Evolutionary conservation across 2,797 vertebrate species (phyloP).

Genomic region (Sebastes alutus): DNA sequence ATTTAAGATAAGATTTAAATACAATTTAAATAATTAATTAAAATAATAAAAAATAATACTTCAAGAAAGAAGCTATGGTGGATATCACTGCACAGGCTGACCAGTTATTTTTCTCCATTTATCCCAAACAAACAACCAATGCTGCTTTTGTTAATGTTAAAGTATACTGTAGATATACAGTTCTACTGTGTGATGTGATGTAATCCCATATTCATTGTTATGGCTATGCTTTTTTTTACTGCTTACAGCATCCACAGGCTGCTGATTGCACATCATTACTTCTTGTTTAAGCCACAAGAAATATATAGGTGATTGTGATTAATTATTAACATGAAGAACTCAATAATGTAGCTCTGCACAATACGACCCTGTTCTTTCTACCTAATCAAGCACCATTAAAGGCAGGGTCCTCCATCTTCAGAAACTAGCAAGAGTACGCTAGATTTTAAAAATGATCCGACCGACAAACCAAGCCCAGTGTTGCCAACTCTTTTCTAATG

Average conservation of each 20-base stretch:
- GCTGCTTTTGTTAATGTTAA: background rate
- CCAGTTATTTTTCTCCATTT: background rate
- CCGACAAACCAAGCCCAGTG: too few species aligned
- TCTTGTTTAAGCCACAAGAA: constrained; percentile 6
- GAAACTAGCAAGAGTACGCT: too few species aligned
- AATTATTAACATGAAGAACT: constrained; percentile 17
- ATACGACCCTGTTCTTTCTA: background rate
- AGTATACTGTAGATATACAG: background rate
- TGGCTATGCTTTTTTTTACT: background rate
- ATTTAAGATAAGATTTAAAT: background rate
- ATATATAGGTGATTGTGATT: constrained; percentile 3
- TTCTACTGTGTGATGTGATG: background rate
- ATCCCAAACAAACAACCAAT: background rate
- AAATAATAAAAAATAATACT: background rate
- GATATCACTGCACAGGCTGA: background rate
- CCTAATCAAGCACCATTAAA: background rate
- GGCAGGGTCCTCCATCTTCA: too few species aligned
- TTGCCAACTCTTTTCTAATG: too few species aligned
- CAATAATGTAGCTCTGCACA: background rate
- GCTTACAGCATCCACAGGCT: background rate
- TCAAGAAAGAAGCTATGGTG: background rate
- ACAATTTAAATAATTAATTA: too few species aligned
- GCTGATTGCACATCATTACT: constrained; percentile 18
- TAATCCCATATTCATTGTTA: background rate
- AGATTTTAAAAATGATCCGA: too few species aligned